These are phyloP conservation scores for Burhinus oedicnemus DNA, from an alignment of 2,113 vertebrate species.

Conservation along the genomic window DNA sequence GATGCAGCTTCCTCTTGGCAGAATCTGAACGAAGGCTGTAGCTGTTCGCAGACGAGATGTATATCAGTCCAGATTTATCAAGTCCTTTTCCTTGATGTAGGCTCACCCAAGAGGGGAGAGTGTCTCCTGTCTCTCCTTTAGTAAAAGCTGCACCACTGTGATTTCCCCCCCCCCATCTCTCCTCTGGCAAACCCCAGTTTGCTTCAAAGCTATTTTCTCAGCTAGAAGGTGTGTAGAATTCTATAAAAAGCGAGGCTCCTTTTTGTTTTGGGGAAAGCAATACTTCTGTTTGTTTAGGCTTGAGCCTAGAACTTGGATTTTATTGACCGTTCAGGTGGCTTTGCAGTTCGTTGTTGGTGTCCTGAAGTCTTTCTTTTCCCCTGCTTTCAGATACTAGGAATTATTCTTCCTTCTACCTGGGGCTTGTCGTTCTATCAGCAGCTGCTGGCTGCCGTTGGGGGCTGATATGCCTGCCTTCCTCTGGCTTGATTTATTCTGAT, in stretches of 20 bases:
- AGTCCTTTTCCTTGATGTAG: background rate
- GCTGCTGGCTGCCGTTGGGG: background rate
- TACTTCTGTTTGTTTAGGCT: background rate
- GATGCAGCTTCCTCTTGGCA: background rate
- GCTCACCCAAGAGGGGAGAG: background rate
- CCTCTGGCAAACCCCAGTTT: background rate
- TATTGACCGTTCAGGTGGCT: background rate
- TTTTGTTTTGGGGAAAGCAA: background rate
- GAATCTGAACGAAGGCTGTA: background rate
- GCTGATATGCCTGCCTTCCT: background rate
- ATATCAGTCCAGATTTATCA: background rate
- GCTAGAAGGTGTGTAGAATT: background rate
- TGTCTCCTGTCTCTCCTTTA: background rate
- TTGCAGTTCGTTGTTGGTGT: background rate
- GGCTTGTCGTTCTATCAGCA: background rate
- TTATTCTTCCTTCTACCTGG: background rate
- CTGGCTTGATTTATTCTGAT: background rate
- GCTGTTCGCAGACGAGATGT: background rate
- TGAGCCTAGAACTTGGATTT: background rate
- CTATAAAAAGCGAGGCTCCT: background rate
- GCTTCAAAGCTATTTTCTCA: background rate
- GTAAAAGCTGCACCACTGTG: background rate
- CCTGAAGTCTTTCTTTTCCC: background rate
- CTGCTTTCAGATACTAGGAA: background rate
- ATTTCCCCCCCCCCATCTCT: background rate